phyloP scores from a whole-genome alignment of 1,140 invertebrate species.

The Wiebesia pumilae region DNA sequence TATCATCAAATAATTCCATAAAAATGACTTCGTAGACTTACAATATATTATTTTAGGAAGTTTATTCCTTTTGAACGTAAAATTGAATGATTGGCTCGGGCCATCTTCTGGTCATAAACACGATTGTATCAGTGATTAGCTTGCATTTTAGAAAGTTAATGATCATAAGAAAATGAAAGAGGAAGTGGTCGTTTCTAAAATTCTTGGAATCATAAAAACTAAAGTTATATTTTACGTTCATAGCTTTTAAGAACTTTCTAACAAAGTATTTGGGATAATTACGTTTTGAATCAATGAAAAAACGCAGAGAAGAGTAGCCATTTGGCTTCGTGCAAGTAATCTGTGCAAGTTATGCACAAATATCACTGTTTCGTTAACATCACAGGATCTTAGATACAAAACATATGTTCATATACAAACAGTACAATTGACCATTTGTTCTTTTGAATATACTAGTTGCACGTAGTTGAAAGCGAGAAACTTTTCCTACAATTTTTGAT shows the following conservation, averaged over 20 bases:
- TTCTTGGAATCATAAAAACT: background rate
- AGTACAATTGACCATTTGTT: background rate
- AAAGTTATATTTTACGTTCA: background rate
- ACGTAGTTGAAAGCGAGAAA: conserved; percentile 22
- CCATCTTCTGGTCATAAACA: too few relatives aligned
- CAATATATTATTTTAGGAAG: conserved; percentile 1
- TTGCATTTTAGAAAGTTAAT: background rate
- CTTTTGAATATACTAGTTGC: conserved; percentile 18
- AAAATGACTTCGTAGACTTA: background rate
- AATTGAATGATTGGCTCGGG: too few relatives aligned
- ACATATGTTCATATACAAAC: background rate
- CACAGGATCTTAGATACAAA: conserved; percentile 20
- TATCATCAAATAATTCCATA: background rate
- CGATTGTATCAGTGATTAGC: background rate
- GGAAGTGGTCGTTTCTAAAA: background rate
- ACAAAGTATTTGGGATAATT: background rate
- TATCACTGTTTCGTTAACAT: conserved; percentile 16
- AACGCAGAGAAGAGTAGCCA: background rate
- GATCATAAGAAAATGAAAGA: background rate
- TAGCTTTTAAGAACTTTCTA: background rate
- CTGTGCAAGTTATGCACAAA: background rate
- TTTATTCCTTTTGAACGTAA: background rate
- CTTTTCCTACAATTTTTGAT: conserved; percentile 17
- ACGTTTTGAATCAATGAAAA: background rate
- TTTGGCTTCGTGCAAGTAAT: background rate